These are phyloP conservation scores for Choloepus hoffmanni DNA, from an alignment of 2,113 vertebrate species.

Conservation along the genomic window DNA sequence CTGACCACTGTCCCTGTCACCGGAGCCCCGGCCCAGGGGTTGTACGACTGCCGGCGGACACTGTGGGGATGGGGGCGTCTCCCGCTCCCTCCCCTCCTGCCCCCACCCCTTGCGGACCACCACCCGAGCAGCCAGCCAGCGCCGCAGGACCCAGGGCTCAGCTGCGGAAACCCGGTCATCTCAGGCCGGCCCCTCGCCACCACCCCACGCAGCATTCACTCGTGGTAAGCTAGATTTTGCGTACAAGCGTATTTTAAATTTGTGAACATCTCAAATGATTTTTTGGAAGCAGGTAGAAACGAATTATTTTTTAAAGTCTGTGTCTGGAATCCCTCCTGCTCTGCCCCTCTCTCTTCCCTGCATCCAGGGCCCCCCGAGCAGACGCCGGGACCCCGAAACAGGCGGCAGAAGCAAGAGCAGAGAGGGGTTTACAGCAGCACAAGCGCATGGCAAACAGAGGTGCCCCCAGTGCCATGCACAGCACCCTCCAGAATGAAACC, in stretches of 20 bases:
- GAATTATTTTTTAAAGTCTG: neutral
- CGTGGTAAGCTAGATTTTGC: rapidly evolving
- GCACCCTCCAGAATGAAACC: neutral
- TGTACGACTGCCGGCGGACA: neutral
- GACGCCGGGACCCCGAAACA: rapidly evolving
- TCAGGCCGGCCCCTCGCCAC: too few species aligned
- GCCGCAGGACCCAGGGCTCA: too few species aligned
- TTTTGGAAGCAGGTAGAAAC: neutral
- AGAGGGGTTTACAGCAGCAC: rapidly evolving
- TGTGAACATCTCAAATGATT: neutral
- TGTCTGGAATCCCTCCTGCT: rapidly evolving
- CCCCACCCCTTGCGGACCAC: too few species aligned
- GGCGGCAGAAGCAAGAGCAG: rapidly evolving
- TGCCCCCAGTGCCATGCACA: rapidly evolving
- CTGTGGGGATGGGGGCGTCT: neutral
- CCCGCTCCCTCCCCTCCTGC: rapidly evolving
- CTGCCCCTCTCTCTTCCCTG: rapidly evolving
- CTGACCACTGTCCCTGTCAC: neutral
- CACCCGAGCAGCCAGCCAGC: neutral
- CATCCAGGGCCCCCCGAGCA: rapidly evolving
- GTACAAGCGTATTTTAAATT: neutral
- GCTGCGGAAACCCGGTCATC: too few species aligned
- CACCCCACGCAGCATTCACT: neutral
- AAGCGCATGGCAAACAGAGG: rapidly evolving
- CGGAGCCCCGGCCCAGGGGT: neutral